Evolutionary conservation across 2,797 vertebrate species (phyloP), one percentile per base, ranked within the genome.

Genomic region (Prunella strophiata): DNA sequence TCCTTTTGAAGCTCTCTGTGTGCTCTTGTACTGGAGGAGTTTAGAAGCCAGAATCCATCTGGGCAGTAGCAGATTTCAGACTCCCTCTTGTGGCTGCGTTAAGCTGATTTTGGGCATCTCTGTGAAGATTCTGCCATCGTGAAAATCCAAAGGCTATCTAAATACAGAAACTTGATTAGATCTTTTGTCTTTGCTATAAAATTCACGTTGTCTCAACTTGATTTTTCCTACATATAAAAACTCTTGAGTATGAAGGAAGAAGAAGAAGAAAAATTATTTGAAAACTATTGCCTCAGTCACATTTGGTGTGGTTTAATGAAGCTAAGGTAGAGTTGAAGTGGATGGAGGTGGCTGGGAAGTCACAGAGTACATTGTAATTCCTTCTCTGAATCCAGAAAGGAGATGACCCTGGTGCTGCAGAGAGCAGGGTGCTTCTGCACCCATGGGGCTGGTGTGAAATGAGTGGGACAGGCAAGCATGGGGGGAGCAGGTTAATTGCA

Each of bases 61-160:
- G 75, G 55, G 38, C 72, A 65, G 14, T 79, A 75, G 52, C 11
- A 27, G 88, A 90, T 79, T 87, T 50, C 36, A 72, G 91, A 93
- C 59, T 68, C 96, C 95, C 96, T 96, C 96, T 97, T 38, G 59
- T 45, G 83, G 92, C 50, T 58, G 78, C 26, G 2, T 61, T 54
- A 42, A 70, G 85, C 77, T 82, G 73, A 9, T 32, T 47, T 54
- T 36, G 59, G 85, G 67, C 48, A 45, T 52, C 63, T n/a, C 17
- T 7, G 3, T 7, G 88, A 62, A 77, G 62, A 29, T 61, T 81
- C 45, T 74, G 48, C 51, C 36, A 10, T 45, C 4, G 0, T 15
- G 16, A 22, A 54, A 65, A 74, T 73, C 57, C 5, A 7, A 59
- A 71, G 43, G 50, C 63, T 58, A 13, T 38, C 51, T n/a, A 21